Base-by-base conservation (phyloP, 2,797 vertebrate genomes). In the Anolis apletophallus region DNA sequence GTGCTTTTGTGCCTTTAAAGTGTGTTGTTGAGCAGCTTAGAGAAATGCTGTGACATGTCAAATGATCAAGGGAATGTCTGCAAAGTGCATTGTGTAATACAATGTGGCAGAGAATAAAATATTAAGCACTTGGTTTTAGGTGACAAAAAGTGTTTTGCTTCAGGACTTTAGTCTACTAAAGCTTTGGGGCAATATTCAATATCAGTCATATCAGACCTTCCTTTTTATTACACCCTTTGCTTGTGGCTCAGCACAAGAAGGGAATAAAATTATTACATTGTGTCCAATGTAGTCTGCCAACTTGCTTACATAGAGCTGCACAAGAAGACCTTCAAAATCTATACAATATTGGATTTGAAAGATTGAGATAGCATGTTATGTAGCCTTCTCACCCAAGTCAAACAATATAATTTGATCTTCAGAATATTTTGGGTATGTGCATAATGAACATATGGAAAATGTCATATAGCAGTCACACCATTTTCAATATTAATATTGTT, bases 11-110 rank as follows among this genome's bases (percentile, higher is more conserved):
- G 21, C 78, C 73, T 76, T 2, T 10, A 80, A 90, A 83, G 81
- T 50, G 9, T 81, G 55, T 68, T n/a, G 85, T 84, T 83, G 52
- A 88, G 86, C 74, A 67, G 32, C 5, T 80, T 57, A 23, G n/a
- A 88, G 57, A 2, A 0, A 81, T 81, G 21, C 14, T 34, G 0
- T 14, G 23, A 34, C 50, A 40, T 1, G 46, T 55, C 17, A 29
- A 46, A 3, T 7, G 73, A 52, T 0, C 0, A 87, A 83, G 76
- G 17, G 17, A 40, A 55, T 64, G 46, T 34, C n/a, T 64, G 68
- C 46, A 36, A 32, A 54, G 64, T 10, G 57, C 55, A 55, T 7
- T 64, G 21, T 73, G 23, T 64, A 84, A 55, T 73, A 67, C 46
- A 46, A 77, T 73, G 13, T 46, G 5, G 0, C 88, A 69, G 83